A percentile compares a stretch with the other conserved stretches of the same genome.
phyloP scores from a whole-genome alignment of 2,113 vertebrate species.

The Antigone vipio region DNA sequence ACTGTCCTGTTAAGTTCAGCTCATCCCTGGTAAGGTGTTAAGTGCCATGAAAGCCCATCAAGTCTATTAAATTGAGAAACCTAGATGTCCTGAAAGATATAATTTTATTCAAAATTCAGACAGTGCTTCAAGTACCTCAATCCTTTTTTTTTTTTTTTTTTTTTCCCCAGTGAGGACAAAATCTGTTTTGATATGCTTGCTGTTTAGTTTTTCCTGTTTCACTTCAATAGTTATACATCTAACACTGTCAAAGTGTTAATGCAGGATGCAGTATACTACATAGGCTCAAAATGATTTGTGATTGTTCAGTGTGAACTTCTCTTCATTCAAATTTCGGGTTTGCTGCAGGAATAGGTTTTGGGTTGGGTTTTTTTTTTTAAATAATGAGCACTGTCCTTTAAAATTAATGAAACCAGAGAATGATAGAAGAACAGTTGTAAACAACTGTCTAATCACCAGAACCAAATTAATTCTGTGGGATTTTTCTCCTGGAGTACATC shows the following conservation, averaged over 20 bases:
- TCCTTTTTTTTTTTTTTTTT: background rate
- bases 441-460: background rate
- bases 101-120: background rate
- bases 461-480: background rate
- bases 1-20: background rate
- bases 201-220: background rate
- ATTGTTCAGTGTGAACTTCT: background rate
- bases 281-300: background rate
- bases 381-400: background rate
- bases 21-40: background rate
- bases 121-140: background rate
- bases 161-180: background rate
- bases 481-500: background rate
- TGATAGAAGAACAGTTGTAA: background rate
- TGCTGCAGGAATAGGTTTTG: background rate
- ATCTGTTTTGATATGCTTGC: background rate
- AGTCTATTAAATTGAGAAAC: background rate
- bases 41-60: background rate
- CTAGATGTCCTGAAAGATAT: background rate
- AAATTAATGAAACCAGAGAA: background rate
- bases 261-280: background rate
- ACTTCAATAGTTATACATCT: background rate
- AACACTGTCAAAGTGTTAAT: background rate
- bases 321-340: background rate
- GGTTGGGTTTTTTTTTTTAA: background rate